A percentile compares a stretch with the other conserved stretches of the same genome.
phyloP scores from a whole-genome alignment of 2,797 vertebrate species.

The Periparus ater region DNA sequence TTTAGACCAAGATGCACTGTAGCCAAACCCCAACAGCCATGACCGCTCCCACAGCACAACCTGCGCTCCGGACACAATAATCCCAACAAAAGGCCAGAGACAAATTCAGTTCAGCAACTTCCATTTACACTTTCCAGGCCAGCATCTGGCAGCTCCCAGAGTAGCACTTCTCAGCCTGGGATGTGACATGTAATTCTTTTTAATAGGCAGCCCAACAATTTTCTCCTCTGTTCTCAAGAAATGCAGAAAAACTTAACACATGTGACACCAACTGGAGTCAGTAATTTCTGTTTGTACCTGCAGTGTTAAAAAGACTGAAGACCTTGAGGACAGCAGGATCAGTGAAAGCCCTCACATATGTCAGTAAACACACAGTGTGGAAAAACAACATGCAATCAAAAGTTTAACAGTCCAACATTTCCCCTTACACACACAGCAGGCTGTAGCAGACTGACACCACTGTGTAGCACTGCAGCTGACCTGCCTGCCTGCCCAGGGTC shows the following conservation, averaged over 20 bases:
- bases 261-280: background rate
- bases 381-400: background rate
- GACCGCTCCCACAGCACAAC: background rate
- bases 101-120: background rate
- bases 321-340: background rate
- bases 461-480: background rate
- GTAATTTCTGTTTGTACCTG: background rate
- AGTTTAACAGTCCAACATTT: background rate
- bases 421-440: background rate
- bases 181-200: background rate
- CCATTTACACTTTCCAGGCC: background rate
- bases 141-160: background rate
- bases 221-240: background rate
- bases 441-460: background rate
- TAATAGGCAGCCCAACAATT: background rate
- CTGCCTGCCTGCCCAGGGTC: background rate
- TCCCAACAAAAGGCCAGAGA: background rate
- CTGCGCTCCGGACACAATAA: background rate
- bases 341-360: background rate
- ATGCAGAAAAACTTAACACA: constrained; percentile 17
- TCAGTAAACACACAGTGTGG: background rate
- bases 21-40: background rate
- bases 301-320: background rate
- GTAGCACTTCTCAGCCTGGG: background rate
- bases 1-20: background rate